phyloP scores from a whole-genome alignment of 2,797 vertebrate genomes.

The Balearica regulorum region DNA sequence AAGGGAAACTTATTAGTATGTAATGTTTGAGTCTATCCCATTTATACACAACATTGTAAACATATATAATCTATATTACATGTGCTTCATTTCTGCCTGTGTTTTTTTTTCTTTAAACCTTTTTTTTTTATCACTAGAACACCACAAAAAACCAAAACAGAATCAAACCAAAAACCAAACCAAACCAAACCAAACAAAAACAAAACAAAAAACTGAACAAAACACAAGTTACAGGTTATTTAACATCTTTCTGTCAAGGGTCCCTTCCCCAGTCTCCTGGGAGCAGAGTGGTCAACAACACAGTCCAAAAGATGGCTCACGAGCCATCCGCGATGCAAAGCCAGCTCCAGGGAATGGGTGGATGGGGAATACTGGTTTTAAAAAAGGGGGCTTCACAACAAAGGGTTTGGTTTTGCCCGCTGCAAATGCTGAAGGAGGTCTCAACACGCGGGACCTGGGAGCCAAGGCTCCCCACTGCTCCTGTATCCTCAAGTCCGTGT shows the following conservation, averaged over 20 bases:
- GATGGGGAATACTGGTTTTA: constrained; percentile 51
- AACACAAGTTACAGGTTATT: constrained; percentile 67
- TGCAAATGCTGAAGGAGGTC: constrained; percentile 39
- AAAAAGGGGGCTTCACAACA: constrained; percentile 61
- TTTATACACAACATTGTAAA: constrained; percentile 99
- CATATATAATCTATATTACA: constrained; percentile 99
- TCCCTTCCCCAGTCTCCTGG: constrained; percentile 59
- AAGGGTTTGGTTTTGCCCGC: constrained; percentile 47
- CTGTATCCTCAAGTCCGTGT: constrained; percentile 40
- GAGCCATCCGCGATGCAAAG: constrained; percentile 37
- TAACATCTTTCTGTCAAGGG: constrained; percentile 56
- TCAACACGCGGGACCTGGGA: constrained; percentile 21
- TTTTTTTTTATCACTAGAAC: constrained; percentile 83
- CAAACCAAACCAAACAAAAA: constrained; percentile 65
- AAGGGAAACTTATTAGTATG: constrained; percentile 81
- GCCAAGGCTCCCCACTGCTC: constrained; percentile 38
- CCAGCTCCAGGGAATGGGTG: constrained; percentile 38
- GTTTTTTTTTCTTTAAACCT: constrained; percentile 69
- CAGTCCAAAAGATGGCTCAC: constrained; percentile 40
- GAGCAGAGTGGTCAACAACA: constrained; percentile 29
- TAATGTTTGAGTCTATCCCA: constrained; percentile 87
- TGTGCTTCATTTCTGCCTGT: constrained; percentile 92
- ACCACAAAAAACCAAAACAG: constrained; percentile 78
- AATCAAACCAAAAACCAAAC: constrained; percentile 16
- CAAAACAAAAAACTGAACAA: constrained; percentile 66